These are phyloP conservation scores for Diglossa cyanea DNA, from an alignment of 2,797 vertebrate genomes.

Conservation along the genomic window DNA sequence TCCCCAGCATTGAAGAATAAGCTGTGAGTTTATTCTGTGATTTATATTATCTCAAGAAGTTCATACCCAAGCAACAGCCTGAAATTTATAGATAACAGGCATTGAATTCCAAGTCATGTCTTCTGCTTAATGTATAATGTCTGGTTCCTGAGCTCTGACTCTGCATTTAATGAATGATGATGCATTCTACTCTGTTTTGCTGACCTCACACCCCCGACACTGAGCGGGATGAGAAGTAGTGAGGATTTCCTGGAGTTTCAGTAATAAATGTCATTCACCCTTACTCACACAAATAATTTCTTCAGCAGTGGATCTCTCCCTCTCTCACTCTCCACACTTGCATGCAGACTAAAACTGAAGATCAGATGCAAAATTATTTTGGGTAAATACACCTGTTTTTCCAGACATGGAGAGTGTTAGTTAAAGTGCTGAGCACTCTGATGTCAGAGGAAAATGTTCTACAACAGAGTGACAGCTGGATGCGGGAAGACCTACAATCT, in stretches of 20 bases:
- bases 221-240: background rate
- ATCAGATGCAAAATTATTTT: background rate
- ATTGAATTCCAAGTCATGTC: background rate
- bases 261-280: background rate
- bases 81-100: background rate
- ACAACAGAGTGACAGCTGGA: constrained; percentile 9
- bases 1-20: background rate
- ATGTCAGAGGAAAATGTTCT: constrained; percentile 43
- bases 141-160: background rate
- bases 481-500: constrained; percentile 23
- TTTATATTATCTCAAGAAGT: background rate
- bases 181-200: background rate
- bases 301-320: background rate
- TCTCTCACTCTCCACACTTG: background rate
- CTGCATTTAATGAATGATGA: background rate
- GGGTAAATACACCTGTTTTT: background rate
- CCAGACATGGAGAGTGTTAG: background rate
- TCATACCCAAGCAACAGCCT: background rate
- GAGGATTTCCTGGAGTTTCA: background rate
- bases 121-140: background rate
- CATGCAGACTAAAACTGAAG: background rate
- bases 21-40: background rate
- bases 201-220: background rate
- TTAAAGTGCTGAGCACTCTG: constrained; percentile 13
- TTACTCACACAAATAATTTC: background rate